Percentiles rank a stretch among this genome's conserved stretches.
Evolutionary conservation across 1,140 invertebrate species (phyloP).

Genomic region (Drosophila prosaltans): DNA sequence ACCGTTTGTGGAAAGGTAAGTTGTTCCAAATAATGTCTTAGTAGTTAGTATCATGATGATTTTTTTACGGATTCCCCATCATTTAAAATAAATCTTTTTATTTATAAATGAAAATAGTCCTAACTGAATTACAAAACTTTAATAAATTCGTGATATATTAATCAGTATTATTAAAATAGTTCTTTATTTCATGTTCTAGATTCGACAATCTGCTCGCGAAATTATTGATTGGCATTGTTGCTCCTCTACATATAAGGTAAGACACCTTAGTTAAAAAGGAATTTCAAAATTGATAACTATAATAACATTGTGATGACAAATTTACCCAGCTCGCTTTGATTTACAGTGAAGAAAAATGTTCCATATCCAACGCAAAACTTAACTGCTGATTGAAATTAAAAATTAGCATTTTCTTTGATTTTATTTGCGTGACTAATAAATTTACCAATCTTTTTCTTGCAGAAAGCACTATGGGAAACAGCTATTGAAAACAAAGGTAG

Average conservation of each 20-base stretch:
- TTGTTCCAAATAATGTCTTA: no score
- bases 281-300: neutral
- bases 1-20: no score
- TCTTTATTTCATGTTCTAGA: neutral
- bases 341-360: conserved; percentile 68
- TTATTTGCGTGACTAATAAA: neutral
- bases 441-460: no score
- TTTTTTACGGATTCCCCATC: conserved; percentile 36
- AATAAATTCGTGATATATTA: neutral
- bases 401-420: neutral
- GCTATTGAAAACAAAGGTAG: no score
- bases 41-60: conserved; percentile 13
- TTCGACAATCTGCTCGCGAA: no score
- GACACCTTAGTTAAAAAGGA: neutral
- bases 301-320: conserved; percentile 52
- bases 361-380: conserved; percentile 61
- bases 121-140: neutral
- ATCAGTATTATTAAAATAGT: neutral
- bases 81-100: conserved; percentile 22
- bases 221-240: neutral
- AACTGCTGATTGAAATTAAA: conserved; percentile 35
- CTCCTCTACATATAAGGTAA: no score
- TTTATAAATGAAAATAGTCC: neutral
- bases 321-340: conserved; percentile 77
- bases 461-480: no score